Conservation (phyloP, 2,888 invertebrate genomes). For the Limenitis camilla region DNA sequence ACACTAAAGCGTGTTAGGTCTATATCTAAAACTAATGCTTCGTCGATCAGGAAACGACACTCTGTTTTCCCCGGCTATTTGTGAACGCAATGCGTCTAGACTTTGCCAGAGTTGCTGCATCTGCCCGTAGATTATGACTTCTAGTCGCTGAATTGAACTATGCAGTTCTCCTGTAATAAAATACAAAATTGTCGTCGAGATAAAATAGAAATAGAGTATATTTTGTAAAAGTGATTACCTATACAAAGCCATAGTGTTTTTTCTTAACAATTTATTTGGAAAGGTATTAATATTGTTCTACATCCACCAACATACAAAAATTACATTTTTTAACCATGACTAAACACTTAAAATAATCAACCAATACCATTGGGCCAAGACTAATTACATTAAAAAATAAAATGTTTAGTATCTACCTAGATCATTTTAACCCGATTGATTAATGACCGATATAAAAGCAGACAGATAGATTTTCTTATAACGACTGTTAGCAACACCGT, state of each 20-base stretch:
- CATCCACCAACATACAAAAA: too few species aligned
- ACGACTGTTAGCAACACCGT: too few species aligned
- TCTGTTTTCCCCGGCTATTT: constrained; percentile 36
- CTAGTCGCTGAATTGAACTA: constrained; percentile 55
- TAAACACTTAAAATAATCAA: too few species aligned
- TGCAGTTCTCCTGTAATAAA: constrained; percentile 57
- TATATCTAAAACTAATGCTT: constrained; percentile 44
- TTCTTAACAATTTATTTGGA: too few species aligned
- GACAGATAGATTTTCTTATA: too few species aligned
- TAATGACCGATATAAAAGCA: too few species aligned
- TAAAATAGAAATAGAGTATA: too few species aligned
- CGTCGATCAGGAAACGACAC: constrained; percentile 45
- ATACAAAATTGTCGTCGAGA: neutral
- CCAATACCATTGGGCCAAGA: too few species aligned
- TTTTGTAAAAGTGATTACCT: neutral
- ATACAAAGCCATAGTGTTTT: neutral
- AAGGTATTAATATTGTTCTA: too few species aligned
- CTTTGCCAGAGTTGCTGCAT: constrained; percentile 70
- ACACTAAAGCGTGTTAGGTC: constrained; percentile 27
- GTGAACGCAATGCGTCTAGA: constrained; percentile 54
- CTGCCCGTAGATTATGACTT: constrained; percentile 64
- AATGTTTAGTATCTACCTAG: neutral
- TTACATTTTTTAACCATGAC: too few species aligned
- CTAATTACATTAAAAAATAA: too few species aligned
- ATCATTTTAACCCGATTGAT: neutral